Base-by-base conservation (phyloP, 2,797 vertebrate species). In the Rhabdophis nuchalis region DNA sequence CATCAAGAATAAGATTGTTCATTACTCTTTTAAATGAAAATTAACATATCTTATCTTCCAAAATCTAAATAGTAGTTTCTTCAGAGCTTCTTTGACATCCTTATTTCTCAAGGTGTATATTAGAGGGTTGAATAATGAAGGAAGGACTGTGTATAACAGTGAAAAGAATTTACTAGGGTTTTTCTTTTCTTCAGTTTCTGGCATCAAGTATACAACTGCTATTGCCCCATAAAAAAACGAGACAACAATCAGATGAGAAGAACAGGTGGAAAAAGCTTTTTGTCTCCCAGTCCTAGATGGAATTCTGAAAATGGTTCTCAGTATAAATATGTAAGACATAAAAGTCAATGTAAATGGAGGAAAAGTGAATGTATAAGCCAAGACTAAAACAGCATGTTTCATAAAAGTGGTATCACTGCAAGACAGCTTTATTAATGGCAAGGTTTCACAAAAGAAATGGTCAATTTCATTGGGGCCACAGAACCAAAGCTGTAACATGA, bases 391-490 rank as follows among this genome's bases (percentile, higher is more conserved):
- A 10, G 68, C 68, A 41, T 77, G 18, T 36, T 41, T 77, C 32
- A 77, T 77, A 77, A 77, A 36, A 77, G 32, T 41, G 68, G 32
- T 77, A 41, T 92, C 91, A 32, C 58, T 57, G 82, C 52, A 86
- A 53, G 82, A 86, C 5, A 89, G 50, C 23, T 89, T 89, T 86
- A 72, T 52, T 41, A 92, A 85, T 46, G 91, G 88, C 29, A 23
- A 20, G n/a, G 64, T 50, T 64, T 92, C 82, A 68, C 82, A 89
- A 36, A 89, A 92, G 77, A 92, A 89, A 64, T 92, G 88, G 25
- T 86, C 91, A 68, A 50, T 92, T 68, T 27, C 16, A 68, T 7
- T 11, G 72, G 72, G 87, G 25, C 57, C 57, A 86, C 87, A 92
- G 46, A 92, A 89, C 29, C 4, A 50, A 85, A 89, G 87, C 8